Percentiles rank a stretch among this genome's conserved stretches.
These are phyloP conservation scores for Ardeotis arabs DNA, from an alignment of 2,113 vertebrate genomes.

Conservation along the genomic window DNA sequence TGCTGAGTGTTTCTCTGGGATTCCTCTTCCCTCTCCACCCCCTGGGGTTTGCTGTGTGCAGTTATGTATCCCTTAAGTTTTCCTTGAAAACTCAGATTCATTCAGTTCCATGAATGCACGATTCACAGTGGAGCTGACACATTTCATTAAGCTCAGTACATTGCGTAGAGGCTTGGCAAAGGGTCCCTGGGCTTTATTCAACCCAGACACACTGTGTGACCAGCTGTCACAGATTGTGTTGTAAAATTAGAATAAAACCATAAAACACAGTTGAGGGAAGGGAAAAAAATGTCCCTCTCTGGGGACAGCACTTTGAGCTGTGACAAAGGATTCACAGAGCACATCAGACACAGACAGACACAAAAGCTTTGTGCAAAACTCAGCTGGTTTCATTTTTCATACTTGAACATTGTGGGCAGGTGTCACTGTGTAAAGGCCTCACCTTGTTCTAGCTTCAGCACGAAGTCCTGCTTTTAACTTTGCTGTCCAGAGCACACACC, in stretches of 20 bases:
- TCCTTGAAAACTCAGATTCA: constrained; percentile 56
- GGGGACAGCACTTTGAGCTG: neutral
- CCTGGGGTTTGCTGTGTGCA: neutral
- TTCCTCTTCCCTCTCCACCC: neutral
- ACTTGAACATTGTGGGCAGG: neutral
- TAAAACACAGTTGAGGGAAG: constrained; percentile 12
- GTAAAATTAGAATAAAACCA: constrained; percentile 63
- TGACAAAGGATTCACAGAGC: constrained; percentile 21
- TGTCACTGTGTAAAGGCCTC: neutral
- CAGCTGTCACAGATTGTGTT: constrained; percentile 41
- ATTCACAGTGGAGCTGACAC: constrained; percentile 51
- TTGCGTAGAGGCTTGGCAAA: constrained; percentile 54
- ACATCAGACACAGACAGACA: neutral
- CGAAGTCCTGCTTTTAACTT: neutral
- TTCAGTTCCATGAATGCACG: constrained; percentile 41
- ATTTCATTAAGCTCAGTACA: constrained; percentile 60
- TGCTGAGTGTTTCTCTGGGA: neutral
- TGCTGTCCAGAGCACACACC: neutral
- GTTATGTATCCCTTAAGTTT: constrained; percentile 29
- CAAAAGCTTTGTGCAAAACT: constrained; percentile 13
- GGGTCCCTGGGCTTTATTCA: constrained; percentile 45
- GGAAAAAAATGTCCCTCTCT: neutral
- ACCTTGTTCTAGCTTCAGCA: constrained; percentile 7
- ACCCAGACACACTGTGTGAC: constrained; percentile 55
- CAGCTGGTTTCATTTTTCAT: neutral